Evolutionary conservation across 2,113 vertebrate genomes (phyloP).

Genomic region (Protomyctophum bolini): DNA sequence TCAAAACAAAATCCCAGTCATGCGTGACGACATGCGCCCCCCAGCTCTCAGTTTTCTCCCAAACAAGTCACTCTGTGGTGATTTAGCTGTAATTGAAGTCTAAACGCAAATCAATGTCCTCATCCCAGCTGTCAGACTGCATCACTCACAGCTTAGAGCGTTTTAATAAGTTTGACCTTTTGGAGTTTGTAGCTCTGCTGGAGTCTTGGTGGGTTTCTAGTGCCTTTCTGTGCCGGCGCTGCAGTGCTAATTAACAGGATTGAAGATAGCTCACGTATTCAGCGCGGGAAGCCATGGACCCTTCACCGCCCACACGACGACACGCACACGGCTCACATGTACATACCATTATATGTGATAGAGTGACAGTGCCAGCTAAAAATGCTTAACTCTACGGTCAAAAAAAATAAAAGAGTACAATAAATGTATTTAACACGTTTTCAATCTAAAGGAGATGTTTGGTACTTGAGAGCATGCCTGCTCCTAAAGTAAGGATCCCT

Average conservation of each 20-base stretch:
- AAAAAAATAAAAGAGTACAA: conserved; percentile 25
- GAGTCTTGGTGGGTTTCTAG: not conserved
- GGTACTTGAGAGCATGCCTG: conserved; percentile 28
- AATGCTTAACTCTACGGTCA: not conserved
- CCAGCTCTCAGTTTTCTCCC: too few species aligned
- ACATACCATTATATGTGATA: not conserved
- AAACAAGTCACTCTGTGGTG: too few species aligned
- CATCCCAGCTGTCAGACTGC: not conserved
- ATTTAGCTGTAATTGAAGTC: conserved; percentile 2
- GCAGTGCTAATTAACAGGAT: conserved; percentile 61
- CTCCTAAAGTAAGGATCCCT: conserved; percentile 6
- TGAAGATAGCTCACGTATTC: conserved; percentile 45
- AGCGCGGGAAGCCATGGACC: conserved; percentile 26
- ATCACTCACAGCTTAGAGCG: conserved; percentile 4
- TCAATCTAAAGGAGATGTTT: conserved; percentile 37
- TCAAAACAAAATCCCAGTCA: too few species aligned
- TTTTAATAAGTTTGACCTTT: conserved; percentile 5
- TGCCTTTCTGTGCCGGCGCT: conserved; percentile 35
- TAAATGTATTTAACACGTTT: conserved; percentile 22
- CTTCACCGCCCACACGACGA: conserved; percentile 55
- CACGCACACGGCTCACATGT: not conserved
- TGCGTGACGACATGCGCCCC: too few species aligned
- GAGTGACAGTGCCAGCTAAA: conserved; percentile 5
- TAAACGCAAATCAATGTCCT: not conserved
- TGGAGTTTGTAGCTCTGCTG: conserved; percentile 21